A percentile compares a stretch with the other conserved stretches of the same genome.
Conservation (phyloP, 2,113 vertebrate species). For the Callipepla californica region DNA sequence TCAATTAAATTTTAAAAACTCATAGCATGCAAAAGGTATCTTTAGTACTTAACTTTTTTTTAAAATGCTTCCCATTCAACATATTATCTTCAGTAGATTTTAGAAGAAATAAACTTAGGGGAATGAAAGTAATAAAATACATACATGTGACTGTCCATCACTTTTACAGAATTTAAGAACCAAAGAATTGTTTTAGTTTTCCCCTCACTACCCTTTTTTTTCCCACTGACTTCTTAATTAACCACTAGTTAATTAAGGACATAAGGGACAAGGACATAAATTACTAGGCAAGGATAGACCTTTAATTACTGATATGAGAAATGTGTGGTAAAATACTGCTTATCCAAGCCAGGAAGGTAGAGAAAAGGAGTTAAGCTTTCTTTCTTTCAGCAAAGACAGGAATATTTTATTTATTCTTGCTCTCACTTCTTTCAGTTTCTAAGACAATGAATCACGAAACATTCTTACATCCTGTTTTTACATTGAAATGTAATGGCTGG, state of each 20-base stretch:
- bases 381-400: not conserved
- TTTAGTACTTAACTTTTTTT: not conserved
- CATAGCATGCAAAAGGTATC: not conserved
- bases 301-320: not conserved
- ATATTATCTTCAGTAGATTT: not conserved
- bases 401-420: not conserved
- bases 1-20: not conserved
- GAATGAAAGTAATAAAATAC: not conserved
- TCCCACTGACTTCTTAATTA: not conserved
- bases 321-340: not conserved
- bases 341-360: not conserved
- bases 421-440: not conserved
- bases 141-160: not conserved
- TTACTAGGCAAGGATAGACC: not conserved
- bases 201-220: fast-evolving
- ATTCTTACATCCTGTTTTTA: not conserved
- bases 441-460: not conserved
- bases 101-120: not conserved
- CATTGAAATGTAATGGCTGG: not conserved
- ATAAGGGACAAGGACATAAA: not conserved
- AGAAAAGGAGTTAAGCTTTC: not conserved
- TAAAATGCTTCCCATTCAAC: not conserved
- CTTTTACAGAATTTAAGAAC: not conserved
- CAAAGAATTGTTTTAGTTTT: not conserved
- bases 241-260: not conserved